Evolutionary conservation across 2,113 vertebrate genomes (phyloP).

Genomic region (Otus sunia): DNA sequence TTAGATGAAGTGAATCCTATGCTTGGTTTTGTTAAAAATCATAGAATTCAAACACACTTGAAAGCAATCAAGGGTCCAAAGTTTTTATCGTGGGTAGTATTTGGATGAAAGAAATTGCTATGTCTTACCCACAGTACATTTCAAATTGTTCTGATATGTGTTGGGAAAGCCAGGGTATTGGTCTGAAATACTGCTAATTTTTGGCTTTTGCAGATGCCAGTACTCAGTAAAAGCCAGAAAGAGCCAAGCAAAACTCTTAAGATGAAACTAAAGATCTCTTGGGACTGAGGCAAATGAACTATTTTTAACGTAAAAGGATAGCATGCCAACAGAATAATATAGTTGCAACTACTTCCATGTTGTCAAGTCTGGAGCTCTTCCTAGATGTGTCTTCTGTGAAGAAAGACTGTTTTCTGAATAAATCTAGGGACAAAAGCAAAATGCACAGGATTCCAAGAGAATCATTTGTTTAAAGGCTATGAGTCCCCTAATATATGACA

Average conservation of each 20-base stretch:
- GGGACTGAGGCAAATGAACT: background rate
- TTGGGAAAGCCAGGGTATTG: constrained; percentile 43
- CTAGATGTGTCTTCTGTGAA: background rate
- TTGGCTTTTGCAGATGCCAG: background rate
- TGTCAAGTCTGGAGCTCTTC: constrained; percentile 29
- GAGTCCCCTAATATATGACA: constrained; percentile 22
- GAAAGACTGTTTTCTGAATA: background rate
- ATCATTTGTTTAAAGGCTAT: constrained; percentile 3
- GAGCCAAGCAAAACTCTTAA: constrained; percentile 8
- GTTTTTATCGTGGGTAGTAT: background rate
- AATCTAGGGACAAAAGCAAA: background rate
- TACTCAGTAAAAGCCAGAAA: background rate
- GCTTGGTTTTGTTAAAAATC: constrained; percentile 38
- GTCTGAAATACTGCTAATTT: constrained; percentile 29
- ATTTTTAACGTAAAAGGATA: constrained; percentile 29
- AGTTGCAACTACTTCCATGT: constrained; percentile 2
- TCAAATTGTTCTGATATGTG: background rate
- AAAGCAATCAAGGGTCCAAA: background rate
- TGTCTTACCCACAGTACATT: background rate
- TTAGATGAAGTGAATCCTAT: background rate
- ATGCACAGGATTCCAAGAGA: background rate
- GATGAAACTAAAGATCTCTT: background rate
- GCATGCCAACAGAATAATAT: constrained; percentile 12
- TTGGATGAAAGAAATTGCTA: background rate
- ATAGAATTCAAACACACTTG: background rate